phyloP scores from a whole-genome alignment of 2,113 vertebrate species.

The Brienomyrus brachyistius region DNA sequence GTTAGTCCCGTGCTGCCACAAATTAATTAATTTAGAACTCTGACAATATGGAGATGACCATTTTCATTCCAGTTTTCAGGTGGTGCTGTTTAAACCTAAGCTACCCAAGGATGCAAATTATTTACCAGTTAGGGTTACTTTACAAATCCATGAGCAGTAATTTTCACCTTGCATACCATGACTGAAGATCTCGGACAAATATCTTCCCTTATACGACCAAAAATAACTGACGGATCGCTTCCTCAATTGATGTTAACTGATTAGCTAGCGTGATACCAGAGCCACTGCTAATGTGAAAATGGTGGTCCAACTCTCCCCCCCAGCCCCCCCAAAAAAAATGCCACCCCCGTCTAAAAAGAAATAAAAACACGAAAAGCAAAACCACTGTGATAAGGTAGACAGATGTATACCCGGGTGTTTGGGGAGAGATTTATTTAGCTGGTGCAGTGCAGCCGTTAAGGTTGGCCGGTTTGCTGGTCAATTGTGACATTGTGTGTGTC shows the following conservation, averaged over 20 bases:
- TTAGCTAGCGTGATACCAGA: constrained; percentile 53
- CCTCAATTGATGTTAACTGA: constrained; percentile 59
- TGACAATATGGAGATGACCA: neutral
- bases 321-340: neutral
- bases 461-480: constrained; percentile 76
- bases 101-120: neutral
- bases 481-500: constrained; percentile 88
- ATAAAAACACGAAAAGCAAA: constrained; percentile 24
- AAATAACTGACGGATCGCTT: constrained; percentile 39
- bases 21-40: constrained; percentile 18
- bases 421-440: constrained; percentile 30
- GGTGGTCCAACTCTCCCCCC: neutral
- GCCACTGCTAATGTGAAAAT: constrained; percentile 26
- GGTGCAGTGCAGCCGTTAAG: constrained; percentile 48
- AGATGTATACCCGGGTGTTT: constrained; percentile 15
- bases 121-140: neutral
- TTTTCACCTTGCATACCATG: neutral
- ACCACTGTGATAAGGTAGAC: constrained; percentile 7
- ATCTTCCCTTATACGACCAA: neutral
- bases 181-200: neutral
- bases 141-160: neutral
- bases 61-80: neutral
- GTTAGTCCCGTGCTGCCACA: constrained; percentile 30
- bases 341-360: constrained; percentile 30
- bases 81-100: neutral